Evolutionary conservation across 2,888 invertebrate genomes (phyloP), one percentile per base, ranked within the genome.

Genomic region (Pollenia amentaria): DNA sequence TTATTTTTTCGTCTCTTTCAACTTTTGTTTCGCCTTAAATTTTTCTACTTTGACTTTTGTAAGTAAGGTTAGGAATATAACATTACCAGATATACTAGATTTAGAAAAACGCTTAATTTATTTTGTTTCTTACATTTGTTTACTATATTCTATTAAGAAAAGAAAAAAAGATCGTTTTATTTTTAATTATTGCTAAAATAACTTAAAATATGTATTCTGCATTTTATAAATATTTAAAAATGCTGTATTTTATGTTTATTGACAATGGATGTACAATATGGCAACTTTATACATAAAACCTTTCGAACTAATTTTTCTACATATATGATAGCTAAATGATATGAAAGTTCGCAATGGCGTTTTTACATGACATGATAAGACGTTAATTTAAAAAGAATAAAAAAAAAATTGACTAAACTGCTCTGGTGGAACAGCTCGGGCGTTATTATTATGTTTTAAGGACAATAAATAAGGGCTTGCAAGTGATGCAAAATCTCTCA

Each of bases 11-110:
- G 87, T 81, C 84, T 88, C 80, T 87, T 79, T 85, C 86, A 70
- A 78, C 75, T 82, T 64, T 72, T 77, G 67, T 85, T 88, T 85
- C 84, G 55, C 73, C 77, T 73, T 77, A 88, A 84, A 69, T 84
- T 88, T 88, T 81, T 78, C 80, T 82, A 70, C 84, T 83, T 87
- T 82, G 78, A 83, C 83, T 83, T 85, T 85, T 80, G 75, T 75
- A 80, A 72, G 80, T 80, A 73, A 84, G 84, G 84, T 84, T 84
- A 84, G 79, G 60, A 60, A 40, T 60, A 67, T 9, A 38, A 14
- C 40, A 57, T 42, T 84, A 16, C 78, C 78, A 78, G 84, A 84
- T 42, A 21, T 55, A 2, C 1, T 9, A 4, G 2, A 46, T 9
- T 14, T n/a, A 29, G 6, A 48, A 57, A 67, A 57, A 21, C 48